Evolutionary conservation across 2,888 invertebrate species (phyloP), one percentile per base, ranked within the genome.

Genomic region (Drosophila atripex): DNA sequence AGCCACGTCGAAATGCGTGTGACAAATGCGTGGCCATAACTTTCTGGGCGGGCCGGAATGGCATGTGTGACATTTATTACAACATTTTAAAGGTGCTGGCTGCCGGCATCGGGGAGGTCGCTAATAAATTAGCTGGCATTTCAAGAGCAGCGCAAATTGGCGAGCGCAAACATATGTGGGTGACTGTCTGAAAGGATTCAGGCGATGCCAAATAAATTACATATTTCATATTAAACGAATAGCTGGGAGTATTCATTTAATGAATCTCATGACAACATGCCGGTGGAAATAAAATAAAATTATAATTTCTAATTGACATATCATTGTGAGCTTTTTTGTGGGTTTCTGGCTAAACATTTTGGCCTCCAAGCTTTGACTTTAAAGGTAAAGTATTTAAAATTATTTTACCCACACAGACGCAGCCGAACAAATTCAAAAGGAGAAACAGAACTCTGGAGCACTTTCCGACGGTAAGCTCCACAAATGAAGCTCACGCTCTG

Each of bases 21-120:
- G 78, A 83, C 76, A 83, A 83, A 83, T 87, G 88, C 71, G 73
- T 41, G 60, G 86, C 88, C 82, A 83, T 83, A 87, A 78, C 70
- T 83, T 82, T 51, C 58, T 73, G 75, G 71, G 71, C 52, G 58
- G 77, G 30, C 63, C 39, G 53, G 61, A 74, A 68, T 63, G 84
- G 69, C 75, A 68, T 75, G 78, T 80, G 73, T 77, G 86, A 86
- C 86, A 80, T 80, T 80, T 80, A 80, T 86, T 83, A 80, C 80
- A 79, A 55, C 69, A 66, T 68, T 83, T 76, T 75, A 54, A 86
- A 79, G 86, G 86, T 86, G 83, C 60, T 68, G 76, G 25, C 61
- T 70, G 71, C 61, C 35, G 55, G 50, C 70, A 35, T 66, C 38
- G 63, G 60, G 46, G 56, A 46, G 66, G 49, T 55, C 39, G 76